Conservation (phyloP, 1,140 invertebrate species). For the Xylocopa sonorina region DNA sequence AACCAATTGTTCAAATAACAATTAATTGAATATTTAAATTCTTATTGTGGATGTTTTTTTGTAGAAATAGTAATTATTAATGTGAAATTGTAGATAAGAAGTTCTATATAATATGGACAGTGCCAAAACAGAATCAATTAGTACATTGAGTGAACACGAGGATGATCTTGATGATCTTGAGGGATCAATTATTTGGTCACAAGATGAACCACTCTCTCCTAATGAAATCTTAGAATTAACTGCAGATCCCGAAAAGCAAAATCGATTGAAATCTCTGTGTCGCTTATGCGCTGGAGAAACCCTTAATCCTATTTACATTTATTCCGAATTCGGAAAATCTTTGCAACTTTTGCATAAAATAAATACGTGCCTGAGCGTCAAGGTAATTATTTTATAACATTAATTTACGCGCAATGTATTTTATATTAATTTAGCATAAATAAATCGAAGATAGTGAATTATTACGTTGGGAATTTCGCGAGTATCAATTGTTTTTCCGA, state of each 20-base stretch:
- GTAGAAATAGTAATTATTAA: background rate
- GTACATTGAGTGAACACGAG: conserved; percentile 63
- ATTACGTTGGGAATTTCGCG: background rate
- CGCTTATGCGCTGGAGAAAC: conserved; percentile 67
- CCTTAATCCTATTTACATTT: conserved; percentile 65
- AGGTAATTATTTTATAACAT: conserved; percentile 50
- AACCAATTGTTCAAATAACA: background rate
- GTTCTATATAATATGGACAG: conserved; percentile 41
- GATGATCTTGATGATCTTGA: conserved; percentile 66
- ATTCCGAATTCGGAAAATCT: conserved; percentile 69
- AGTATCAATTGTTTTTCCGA: background rate
- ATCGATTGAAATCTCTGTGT: conserved; percentile 51
- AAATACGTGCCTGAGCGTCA: conserved; percentile 69
- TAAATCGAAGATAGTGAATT: background rate
- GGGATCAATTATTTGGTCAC: conserved; percentile 66
- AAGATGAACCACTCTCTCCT: conserved; percentile 65
- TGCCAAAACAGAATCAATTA: conserved; percentile 60
- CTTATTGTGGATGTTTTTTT: conserved; percentile 11
- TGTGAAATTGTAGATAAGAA: conserved; percentile 24
- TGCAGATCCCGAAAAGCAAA: conserved; percentile 14
- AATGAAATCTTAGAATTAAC: conserved; percentile 62
- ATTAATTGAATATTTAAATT: background rate
- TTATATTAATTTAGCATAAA: background rate
- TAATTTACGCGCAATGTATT: background rate
- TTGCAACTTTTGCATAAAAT: conserved; percentile 68